These are phyloP conservation scores for Xerus inauris DNA, from an alignment of 2,113 vertebrate species.

Conservation along the genomic window DNA sequence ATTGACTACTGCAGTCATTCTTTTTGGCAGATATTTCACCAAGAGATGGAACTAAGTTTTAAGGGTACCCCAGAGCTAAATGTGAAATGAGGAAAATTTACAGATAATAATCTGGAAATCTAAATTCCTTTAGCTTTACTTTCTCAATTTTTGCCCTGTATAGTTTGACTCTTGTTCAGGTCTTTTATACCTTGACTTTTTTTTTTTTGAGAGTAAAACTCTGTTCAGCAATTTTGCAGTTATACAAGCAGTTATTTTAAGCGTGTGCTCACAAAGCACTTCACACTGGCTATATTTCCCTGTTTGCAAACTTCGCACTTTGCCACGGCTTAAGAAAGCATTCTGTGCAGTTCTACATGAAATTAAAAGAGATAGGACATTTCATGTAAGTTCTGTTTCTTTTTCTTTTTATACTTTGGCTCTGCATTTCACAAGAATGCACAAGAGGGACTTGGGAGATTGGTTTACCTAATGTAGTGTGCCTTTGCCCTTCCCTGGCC, in stretches of 20 bases:
- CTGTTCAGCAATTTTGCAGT: not conserved
- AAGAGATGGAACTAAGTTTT: not conserved
- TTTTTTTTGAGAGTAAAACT: not conserved
- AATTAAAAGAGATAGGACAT: not conserved
- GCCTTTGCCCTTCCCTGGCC: not conserved
- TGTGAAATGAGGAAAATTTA: not conserved
- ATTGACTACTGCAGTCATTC: not conserved
- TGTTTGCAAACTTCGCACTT: slow-evolving; percentile 1
- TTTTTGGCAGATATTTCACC: not conserved
- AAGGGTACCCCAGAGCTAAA: not conserved
- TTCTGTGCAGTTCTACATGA: slow-evolving; percentile 13
- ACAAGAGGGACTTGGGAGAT: not conserved
- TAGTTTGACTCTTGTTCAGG: not conserved
- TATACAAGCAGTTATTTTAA: not conserved
- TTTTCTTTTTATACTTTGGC: not conserved
- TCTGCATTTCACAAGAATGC: not conserved
- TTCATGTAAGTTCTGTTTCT: not conserved
- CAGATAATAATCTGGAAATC: not conserved
- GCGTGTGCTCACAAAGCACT: slow-evolving; percentile 28
- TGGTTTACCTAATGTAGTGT: not conserved
- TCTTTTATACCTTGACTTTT: not conserved
- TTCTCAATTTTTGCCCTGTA: not conserved
- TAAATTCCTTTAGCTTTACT: slow-evolving; percentile 3
- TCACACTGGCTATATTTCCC: not conserved
- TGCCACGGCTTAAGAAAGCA: not conserved